A percentile compares a stretch with the other conserved stretches of the same genome.
These are phyloP conservation scores for Xenopus petersii DNA, from an alignment of 2,797 vertebrate species.

Conservation along the genomic window DNA sequence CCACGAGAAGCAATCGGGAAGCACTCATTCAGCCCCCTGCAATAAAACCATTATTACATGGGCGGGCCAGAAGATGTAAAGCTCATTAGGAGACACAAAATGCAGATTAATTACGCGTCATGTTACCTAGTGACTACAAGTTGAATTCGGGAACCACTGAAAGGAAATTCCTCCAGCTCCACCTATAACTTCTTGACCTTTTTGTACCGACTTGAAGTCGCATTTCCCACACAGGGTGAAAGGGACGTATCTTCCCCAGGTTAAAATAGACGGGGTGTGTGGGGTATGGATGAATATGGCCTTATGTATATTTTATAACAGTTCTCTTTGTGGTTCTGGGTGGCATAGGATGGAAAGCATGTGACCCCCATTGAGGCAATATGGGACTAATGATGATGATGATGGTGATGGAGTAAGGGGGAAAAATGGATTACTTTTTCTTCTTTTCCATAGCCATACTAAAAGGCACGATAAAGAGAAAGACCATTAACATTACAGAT, in stretches of 20 bases:
- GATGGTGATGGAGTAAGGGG: too few relatives aligned
- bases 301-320: background rate
- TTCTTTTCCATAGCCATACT: background rate
- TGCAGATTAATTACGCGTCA: conserved; percentile 32
- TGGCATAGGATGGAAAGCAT: background rate
- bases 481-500: background rate
- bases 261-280: conserved; percentile 18
- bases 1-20: background rate
- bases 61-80: conserved; percentile 42
- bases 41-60: conserved; percentile 39
- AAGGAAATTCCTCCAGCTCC: conserved; percentile 26
- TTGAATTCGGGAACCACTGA: conserved; percentile 38
- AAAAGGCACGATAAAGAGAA: background rate
- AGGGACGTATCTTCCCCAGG: conserved; percentile 20
- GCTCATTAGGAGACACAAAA: conserved; percentile 37
- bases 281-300: background rate
- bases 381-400: too few relatives aligned
- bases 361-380: background rate
- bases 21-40: conserved; percentile 2
- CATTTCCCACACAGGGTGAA: conserved; percentile 42
- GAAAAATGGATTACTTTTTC: too few relatives aligned
- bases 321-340: background rate
- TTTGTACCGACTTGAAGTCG: conserved; percentile 20
- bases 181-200: conserved; percentile 46
- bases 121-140: conserved; percentile 38